Percentiles rank a stretch among this genome's conserved stretches.
Conservation (phyloP, 2,113 vertebrate species). For the Archilochus colubris region DNA sequence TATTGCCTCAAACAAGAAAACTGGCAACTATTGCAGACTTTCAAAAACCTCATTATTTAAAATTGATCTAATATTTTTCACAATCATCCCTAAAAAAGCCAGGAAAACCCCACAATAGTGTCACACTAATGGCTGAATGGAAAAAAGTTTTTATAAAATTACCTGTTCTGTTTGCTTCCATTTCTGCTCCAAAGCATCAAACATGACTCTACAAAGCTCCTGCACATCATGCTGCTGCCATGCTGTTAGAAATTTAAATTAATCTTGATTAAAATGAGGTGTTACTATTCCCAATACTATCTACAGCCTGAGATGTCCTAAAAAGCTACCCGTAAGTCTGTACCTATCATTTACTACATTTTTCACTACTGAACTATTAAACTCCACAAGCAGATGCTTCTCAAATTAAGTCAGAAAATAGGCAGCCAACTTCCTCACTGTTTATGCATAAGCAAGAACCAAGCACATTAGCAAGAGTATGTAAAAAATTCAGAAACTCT, state of each 20-base stretch:
- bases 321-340: not conserved
- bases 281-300: not conserved
- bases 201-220: slow-evolving; percentile 99
- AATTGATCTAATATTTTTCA: not conserved
- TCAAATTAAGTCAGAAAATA: not conserved
- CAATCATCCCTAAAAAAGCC: not conserved
- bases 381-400: not conserved
- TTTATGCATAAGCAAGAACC: not conserved
- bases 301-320: not conserved
- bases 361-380: not conserved
- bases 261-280: slow-evolving; percentile 17
- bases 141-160: not conserved
- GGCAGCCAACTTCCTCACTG: not conserved
- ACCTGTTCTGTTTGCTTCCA: slow-evolving; percentile 99
- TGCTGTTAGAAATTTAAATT: slow-evolving; percentile 79
- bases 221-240: slow-evolving; percentile 99
- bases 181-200: slow-evolving; percentile 98
- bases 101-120: not conserved
- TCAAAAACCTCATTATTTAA: not conserved
- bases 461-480: not conserved
- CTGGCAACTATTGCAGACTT: not conserved
- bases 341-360: not conserved
- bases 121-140: accelerated
- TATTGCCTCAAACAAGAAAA: not conserved
- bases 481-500: not conserved